Percentiles rank a stretch among this genome's conserved stretches.
Conservation (phyloP, 2,888 invertebrate genomes). For the Diarsia mendica region DNA sequence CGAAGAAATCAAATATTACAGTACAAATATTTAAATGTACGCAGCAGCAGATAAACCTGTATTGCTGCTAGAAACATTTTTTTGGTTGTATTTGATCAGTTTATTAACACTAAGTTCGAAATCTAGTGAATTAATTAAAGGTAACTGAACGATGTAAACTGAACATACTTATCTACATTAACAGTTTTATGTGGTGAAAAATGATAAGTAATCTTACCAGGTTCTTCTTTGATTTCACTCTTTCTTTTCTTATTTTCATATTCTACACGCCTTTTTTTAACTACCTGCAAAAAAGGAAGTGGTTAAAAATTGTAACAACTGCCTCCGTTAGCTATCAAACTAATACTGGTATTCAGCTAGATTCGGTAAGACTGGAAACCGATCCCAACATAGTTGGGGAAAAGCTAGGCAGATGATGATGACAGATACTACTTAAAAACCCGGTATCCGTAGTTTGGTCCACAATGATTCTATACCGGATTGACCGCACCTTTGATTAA, state of each 20-base stretch:
- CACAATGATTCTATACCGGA: background rate
- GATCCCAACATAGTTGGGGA: too few relatives aligned
- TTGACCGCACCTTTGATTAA: background rate
- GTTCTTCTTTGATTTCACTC: slow-evolving; percentile 52
- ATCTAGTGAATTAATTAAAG: background rate
- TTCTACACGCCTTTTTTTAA: slow-evolving; percentile 79
- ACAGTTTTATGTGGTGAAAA: background rate
- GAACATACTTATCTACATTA: background rate
- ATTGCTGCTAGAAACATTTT: background rate
- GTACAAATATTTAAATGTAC: background rate
- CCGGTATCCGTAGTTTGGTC: background rate
- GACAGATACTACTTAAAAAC: background rate
- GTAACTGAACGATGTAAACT: background rate
- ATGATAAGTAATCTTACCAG: slow-evolving; percentile 65
- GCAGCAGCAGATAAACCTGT: background rate
- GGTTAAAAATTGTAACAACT: background rate
- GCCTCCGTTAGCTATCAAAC: background rate
- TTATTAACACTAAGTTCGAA: background rate
- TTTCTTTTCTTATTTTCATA: slow-evolving; percentile 74
- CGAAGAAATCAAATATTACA: too few relatives aligned
- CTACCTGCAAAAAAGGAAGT: slow-evolving; percentile 74
- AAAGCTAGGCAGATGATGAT: too few relatives aligned
- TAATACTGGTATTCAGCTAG: too few relatives aligned
- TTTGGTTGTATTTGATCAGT: background rate
- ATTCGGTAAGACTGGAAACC: too few relatives aligned